Evolutionary conservation across 2,797 vertebrate genomes (phyloP).

Genomic region (Melanotaenia boesemani): DNA sequence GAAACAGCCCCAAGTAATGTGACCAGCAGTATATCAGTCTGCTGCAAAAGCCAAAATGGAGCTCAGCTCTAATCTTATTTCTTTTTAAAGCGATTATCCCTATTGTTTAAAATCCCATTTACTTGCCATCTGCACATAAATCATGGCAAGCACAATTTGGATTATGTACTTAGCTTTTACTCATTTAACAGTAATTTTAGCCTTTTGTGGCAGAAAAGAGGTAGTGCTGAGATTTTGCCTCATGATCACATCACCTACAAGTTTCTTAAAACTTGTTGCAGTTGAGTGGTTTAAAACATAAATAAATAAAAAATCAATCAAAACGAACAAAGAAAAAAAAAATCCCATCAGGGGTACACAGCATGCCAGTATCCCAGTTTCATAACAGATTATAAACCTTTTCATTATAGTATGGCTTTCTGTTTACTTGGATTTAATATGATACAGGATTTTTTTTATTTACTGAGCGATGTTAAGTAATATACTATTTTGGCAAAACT

Average conservation of each 20-base stretch:
- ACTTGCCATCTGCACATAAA: conserved; percentile 22
- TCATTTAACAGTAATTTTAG: conserved; percentile 21
- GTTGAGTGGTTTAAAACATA: background rate
- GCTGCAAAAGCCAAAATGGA: conserved; percentile 1
- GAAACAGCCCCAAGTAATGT: background rate
- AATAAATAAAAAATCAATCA: background rate
- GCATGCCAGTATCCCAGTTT: background rate
- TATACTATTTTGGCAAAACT: background rate
- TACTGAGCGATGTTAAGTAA: background rate
- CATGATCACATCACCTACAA: background rate
- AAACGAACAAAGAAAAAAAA: background rate
- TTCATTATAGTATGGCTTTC: background rate
- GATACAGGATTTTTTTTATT: too few relatives aligned
- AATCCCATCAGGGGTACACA: background rate
- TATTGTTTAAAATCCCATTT: conserved; percentile 29
- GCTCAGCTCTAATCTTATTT: conserved; percentile 21
- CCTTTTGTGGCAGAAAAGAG: conserved; percentile 1
- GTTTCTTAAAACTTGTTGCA: background rate
- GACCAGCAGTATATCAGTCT: conserved; percentile 1
- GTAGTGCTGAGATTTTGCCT: background rate
- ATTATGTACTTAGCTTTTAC: conserved; percentile 17
- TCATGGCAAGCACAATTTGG: conserved; percentile 27
- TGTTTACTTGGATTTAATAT: too few relatives aligned
- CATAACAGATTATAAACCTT: background rate
- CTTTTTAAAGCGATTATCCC: conserved; percentile 13